phyloP scores from a whole-genome alignment of 2,797 vertebrate genomes.

The Falco concolor region DNA sequence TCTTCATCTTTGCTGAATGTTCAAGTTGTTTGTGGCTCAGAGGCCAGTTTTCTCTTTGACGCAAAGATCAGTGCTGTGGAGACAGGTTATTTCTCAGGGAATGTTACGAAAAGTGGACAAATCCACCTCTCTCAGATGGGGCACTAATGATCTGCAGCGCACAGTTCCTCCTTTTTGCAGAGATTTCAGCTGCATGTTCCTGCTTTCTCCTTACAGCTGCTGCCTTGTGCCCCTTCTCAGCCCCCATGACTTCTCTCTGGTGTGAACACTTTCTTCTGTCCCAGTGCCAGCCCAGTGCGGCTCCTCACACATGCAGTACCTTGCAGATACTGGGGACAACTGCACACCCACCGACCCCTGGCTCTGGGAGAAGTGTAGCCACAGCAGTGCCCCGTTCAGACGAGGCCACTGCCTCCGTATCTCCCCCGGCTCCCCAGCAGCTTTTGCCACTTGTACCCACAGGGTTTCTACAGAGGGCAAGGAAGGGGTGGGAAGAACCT shows the following conservation, averaged over 20 bases:
- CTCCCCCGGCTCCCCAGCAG: neutral
- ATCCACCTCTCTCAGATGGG: neutral
- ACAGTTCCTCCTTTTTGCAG: neutral
- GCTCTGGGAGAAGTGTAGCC: neutral
- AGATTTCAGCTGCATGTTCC: neutral
- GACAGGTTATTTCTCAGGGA: neutral
- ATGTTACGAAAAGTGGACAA: neutral
- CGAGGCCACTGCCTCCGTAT: accelerated
- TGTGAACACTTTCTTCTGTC: neutral
- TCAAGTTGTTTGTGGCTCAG: neutral
- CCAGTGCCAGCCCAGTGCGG: neutral
- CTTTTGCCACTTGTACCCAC: neutral
- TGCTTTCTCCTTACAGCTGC: neutral
- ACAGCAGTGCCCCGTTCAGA: accelerated
- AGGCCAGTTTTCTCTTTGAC: neutral
- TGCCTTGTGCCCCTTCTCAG: accelerated
- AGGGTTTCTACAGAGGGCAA: neutral
- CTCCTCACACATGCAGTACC: neutral
- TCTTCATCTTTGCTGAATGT: neutral
- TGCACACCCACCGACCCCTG: neutral
- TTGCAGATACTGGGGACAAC: neutral
- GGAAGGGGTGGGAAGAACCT: neutral
- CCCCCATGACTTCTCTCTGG: neutral
- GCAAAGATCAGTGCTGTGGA: neutral
- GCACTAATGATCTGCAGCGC: neutral